Evolutionary conservation across 2,113 vertebrate genomes (phyloP).

Genomic region (Corynorhinus townsendii): DNA sequence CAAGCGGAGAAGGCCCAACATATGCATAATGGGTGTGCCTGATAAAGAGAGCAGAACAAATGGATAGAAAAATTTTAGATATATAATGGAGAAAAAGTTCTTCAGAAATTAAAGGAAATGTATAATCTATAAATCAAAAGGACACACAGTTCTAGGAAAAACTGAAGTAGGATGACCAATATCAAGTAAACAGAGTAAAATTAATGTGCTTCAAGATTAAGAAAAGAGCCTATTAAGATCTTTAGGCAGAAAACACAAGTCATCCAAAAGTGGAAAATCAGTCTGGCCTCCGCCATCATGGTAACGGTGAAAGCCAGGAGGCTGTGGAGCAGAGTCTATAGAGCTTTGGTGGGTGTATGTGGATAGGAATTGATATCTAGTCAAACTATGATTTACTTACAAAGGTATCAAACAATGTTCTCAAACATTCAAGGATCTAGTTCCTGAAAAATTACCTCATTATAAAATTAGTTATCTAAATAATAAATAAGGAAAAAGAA

Average conservation of each 20-base stretch:
- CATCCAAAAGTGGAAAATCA: not conserved
- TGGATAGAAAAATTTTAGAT: not conserved
- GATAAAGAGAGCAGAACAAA: not conserved
- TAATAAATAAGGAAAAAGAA: not conserved
- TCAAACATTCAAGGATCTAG: not conserved
- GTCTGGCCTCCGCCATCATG: not conserved
- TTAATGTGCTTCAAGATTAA: not conserved
- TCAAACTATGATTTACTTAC: not conserved
- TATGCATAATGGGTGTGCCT: not conserved
- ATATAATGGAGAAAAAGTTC: not conserved
- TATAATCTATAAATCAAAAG: not conserved
- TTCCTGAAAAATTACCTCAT: not conserved
- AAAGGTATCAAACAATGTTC: not conserved
- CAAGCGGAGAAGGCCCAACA: constrained; percentile 19
- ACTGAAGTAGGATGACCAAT: not conserved
- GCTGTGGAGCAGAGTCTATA: not conserved
- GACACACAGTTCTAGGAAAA: not conserved
- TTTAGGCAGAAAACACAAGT: not conserved
- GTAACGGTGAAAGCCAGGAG: not conserved
- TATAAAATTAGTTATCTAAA: constrained; percentile 1
- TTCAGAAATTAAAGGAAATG: constrained; percentile 14
- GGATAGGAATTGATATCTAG: not conserved
- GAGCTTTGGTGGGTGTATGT: not conserved
- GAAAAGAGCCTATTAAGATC: not conserved
- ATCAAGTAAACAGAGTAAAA: not conserved